phyloP scores from a whole-genome alignment of 2,888 invertebrate genomes.

The Anodontia alba region DNA sequence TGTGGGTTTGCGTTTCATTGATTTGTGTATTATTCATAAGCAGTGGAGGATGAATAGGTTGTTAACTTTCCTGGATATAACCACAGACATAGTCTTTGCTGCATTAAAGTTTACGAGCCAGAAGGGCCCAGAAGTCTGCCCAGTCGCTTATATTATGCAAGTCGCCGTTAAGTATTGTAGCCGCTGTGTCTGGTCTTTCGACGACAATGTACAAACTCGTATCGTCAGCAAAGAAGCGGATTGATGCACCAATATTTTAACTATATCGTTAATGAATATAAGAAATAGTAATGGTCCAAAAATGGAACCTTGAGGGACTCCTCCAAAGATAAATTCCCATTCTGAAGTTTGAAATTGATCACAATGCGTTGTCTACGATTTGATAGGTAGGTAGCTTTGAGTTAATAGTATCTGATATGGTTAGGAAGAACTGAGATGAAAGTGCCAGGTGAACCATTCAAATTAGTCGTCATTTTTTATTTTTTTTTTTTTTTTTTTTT shows the following conservation, averaged over 20 bases:
- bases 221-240: constrained; percentile 4
- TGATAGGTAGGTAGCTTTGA: too few relatives aligned
- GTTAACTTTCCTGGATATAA: not conserved
- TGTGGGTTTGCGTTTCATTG: not conserved
- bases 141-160: not conserved
- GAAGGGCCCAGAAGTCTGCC: not conserved
- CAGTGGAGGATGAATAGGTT: not conserved
- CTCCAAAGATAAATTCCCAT: not conserved
- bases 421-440: too few relatives aligned
- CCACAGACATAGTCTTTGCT: not conserved
- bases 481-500: too few relatives aligned
- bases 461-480: too few relatives aligned
- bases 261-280: not conserved
- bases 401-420: too few relatives aligned
- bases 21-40: not conserved
- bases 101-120: not conserved
- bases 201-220: not conserved
- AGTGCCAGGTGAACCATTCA: too few relatives aligned
- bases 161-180: not conserved
- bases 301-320: not conserved
- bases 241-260: not conserved
- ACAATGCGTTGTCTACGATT: too few relatives aligned
- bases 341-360: not conserved
- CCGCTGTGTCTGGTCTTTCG: not conserved
- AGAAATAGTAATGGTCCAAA: not conserved